A percentile compares a stretch with the other conserved stretches of the same genome.
phyloP scores from a whole-genome alignment of 2,113 vertebrate species.

The Cyanoderma ruficeps region DNA sequence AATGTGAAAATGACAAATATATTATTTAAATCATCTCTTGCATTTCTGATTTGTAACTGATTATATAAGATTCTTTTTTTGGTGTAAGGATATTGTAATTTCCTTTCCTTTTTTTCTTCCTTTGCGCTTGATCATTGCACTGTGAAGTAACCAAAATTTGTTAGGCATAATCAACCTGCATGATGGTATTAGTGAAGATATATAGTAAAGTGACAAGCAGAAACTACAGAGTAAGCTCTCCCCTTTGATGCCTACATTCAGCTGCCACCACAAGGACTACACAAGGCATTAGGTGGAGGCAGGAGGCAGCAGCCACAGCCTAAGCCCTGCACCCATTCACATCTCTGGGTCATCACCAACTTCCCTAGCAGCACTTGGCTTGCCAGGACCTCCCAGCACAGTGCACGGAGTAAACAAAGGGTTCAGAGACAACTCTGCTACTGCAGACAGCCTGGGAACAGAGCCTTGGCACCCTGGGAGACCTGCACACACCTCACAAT shows the following conservation, averaged over 20 bases:
- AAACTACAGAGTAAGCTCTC: neutral
- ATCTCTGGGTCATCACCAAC: neutral
- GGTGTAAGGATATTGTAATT: neutral
- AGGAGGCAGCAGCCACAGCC: neutral
- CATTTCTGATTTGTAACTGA: neutral
- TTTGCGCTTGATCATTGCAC: neutral
- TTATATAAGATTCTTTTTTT: neutral
- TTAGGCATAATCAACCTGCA: neutral
- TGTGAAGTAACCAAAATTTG: neutral
- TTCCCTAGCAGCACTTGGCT: neutral
- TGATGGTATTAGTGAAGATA: neutral
- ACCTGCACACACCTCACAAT: neutral
- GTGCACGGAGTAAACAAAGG: accelerated
- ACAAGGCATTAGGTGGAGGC: neutral
- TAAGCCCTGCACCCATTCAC: neutral
- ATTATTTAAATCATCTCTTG: neutral
- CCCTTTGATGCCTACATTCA: neutral
- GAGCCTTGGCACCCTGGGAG: neutral
- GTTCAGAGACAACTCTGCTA: neutral
- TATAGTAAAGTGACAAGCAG: neutral
- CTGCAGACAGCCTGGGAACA: neutral
- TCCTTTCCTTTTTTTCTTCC: neutral
- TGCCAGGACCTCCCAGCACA: accelerated
- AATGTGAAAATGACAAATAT: neutral
- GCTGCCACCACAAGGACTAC: neutral